Evolutionary conservation across 2,113 vertebrate genomes (phyloP), one percentile per base, ranked within the genome.

Genomic region (Chinchilla lanigera): DNA sequence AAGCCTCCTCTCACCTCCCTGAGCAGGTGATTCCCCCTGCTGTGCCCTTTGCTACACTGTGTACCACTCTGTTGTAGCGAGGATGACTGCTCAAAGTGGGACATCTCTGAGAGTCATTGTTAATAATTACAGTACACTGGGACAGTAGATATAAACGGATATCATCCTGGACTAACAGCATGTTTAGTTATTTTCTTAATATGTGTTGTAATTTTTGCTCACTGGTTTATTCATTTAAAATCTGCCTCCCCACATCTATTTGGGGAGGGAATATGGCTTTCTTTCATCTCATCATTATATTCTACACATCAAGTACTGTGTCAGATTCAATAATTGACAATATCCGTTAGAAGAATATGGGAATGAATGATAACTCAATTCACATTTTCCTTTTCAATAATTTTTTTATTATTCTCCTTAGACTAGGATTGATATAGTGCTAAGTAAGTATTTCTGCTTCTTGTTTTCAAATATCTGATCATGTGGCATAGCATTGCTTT

Each of bases 401-500:
- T 50, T 85, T 97, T 85, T 97, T 89, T 52, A 60, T 71, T 69
- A 56, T 87, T 83, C 61, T 95, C 77, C 50, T 54, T 77, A 95
- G 96, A 92, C 63, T 52, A 87, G 44, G 65, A 11, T 63, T 81
- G 44, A 81, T 60, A 10, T 84, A 93, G 82, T 73, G 63, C 89
- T 65, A 50, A 83, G 56, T 65, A 50, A 83, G 56, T 89, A 73
- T n/a, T 89, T 54, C 93, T 85, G 54, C 26, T 90, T 91, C 82
- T 63, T 63, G 4, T 52, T 95, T 95, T 93, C 73, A 58, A 96
- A 26, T 35, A 96, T 92, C 63, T 89, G 17, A 78, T 33, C 52
- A 54, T 94, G 92, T 94, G 92, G 71, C 56, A 75, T 12, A 95
- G 35, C 5, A 60, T 54, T 96, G 67, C 28, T 92, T 87, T 86